Conservation (phyloP, 2,888 invertebrate species). For the Megamerina dolium region DNA sequence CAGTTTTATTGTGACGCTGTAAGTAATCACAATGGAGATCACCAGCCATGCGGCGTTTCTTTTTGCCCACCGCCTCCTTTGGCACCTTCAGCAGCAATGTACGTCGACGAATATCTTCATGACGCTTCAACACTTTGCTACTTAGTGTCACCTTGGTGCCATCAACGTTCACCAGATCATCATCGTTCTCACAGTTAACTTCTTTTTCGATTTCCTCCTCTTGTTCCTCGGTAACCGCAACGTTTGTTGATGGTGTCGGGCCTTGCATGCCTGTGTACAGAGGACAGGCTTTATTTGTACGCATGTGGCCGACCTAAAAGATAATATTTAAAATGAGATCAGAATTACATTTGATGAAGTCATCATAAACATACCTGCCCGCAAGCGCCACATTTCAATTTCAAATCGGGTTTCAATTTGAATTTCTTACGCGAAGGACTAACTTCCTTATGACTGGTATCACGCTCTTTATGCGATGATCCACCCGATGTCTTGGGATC, state of each 20-base stretch:
- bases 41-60: conserved; percentile 61
- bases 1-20: conserved; percentile 72
- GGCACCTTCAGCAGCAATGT: conserved; percentile 73
- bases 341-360: too few relatives aligned
- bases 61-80: conserved; percentile 62
- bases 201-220: conserved; percentile 64
- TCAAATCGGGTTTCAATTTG: conserved; percentile 82
- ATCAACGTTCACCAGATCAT: conserved; percentile 86
- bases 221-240: conserved; percentile 74
- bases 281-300: conserved; percentile 97
- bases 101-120: conserved; percentile 79
- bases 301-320: conserved; percentile 44
- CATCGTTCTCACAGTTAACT: conserved; percentile 71
- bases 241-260: conserved; percentile 58
- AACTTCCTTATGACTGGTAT: conserved; percentile 50
- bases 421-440: conserved; percentile 71
- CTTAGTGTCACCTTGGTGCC: conserved; percentile 91
- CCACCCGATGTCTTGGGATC: conserved; percentile 47
- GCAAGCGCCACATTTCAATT: conserved; percentile 95
- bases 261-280: conserved; percentile 69
- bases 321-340: too few relatives aligned
- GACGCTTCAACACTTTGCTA: conserved; percentile 79
- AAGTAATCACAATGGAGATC: conserved; percentile 83
- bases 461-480: conserved; percentile 40
- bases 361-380: conserved; percentile 60